Base-by-base conservation (phyloP, 2,888 invertebrate genomes). In the Sepioteuthis lessoniana region DNA sequence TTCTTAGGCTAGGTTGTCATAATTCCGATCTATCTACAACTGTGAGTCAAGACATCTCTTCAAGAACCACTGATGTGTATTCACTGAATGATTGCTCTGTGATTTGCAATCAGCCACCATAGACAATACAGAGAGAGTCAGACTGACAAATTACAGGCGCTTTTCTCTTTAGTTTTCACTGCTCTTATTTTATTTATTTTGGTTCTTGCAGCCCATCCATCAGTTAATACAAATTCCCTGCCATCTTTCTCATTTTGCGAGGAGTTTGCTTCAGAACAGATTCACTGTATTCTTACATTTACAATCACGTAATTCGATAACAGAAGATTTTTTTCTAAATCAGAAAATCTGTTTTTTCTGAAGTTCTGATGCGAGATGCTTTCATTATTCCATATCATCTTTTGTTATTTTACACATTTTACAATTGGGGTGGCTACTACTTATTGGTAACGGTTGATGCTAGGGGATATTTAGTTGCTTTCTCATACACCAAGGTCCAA, bases 1-100 rank as follows among this genome's bases (percentile, higher is more conserved):
- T 25, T 21, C 55, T 4, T 25, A 25, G 76, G 16, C n/a, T n/a
- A n/a, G 76, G 2, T 16, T 76, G n/a, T 76, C 76, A 76, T 76
- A 76, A n/a, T 76, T 76, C 76, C n/a, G n/a, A 76, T 76, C n/a
- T 13, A 76, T 76, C 35, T 76, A 16, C n/a, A n/a, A 76, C 2
- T 13, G 76, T 76, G 76, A n/a, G 16, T 76, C n/a, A 76, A 76
- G 76, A 35, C 76, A n/a, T 76, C 19, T n/a, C 76, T 35, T 10
- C n/a, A 76, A 35, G 13, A 76, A 76, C 16, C 76, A 76, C 16
- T n/a, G 76, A n/a, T n/a, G 76, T 76, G n/a, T 35, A 76, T 76
- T 76, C 76, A n/a, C n/a, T 76, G n/a, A 16, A n/a, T 76, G 76
- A 76, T 76, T 76, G 76, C 76, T 76, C n/a, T 76, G 76, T n/a